Evolutionary conservation across 1,140 invertebrate genomes (phyloP), one percentile per base, ranked within the genome.

Genomic region (Bombus polaris): DNA sequence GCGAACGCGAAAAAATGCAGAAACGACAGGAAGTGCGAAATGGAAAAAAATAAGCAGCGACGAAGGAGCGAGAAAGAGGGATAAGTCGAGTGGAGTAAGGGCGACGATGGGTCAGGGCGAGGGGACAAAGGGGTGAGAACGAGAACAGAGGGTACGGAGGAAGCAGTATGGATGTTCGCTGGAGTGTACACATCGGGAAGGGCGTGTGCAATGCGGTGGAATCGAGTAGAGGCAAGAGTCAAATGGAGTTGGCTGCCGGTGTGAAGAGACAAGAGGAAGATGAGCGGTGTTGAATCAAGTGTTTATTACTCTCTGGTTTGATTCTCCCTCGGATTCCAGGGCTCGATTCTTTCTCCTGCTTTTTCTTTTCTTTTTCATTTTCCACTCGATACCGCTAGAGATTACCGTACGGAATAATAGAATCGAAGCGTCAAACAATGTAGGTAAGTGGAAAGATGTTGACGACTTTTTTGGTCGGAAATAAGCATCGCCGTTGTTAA

Each of bases 171-270:
- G 80, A 86, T 77, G 87, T 37, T 86, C 89, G 78, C n/a, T 83
- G 83, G 65, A 90, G 83, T 90, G 89, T 90, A 81, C 77, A 79
- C 72, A 86, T 86, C 70, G 83, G 66, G 66, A 83, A 74, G 89
- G 83, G 89, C 86, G 89, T 85, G 89, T 90, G 89, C 83, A 90
- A 90, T 90, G 89, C 89, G 89, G 89, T 86, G 87, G 87, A 90
- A 90, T 90, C 83, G 89, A 90, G 89, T 90, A 80, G 83, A 90
- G 77, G 53, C 83, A 87, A 90, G 90, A 90, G 89, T 90, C 87
- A 90, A 90, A 90, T 88, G 88, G 85, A 90, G 89, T 72, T 87
- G 42, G 78, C 37, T 76, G 47, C 39, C 57, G 65, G 57, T 82
- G 87, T 66, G 75, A 89, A 80, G 53, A 81, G 76, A 88, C 47